These are phyloP conservation scores for Euspilapteryx auroguttella DNA, from an alignment of 2,888 invertebrate genomes.

Conservation along the genomic window DNA sequence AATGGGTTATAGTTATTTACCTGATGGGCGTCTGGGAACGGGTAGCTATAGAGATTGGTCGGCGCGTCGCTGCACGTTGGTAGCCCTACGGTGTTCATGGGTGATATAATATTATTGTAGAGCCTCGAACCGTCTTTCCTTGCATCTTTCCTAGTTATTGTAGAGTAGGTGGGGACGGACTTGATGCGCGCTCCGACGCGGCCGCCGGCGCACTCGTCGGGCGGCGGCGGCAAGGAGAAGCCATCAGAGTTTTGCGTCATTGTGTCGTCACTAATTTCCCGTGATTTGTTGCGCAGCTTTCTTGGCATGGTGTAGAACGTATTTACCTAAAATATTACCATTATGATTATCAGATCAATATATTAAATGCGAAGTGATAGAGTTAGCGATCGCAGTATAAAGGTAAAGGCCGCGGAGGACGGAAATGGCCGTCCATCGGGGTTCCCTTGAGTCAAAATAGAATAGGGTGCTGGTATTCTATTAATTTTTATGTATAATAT, in stretches of 20 bases:
- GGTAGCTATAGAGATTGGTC: constrained; percentile 33
- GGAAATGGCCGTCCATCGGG: too few species aligned
- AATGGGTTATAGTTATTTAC: constrained; percentile 47
- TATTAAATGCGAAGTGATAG: too few species aligned
- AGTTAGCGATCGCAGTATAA: too few species aligned
- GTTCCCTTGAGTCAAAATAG: too few species aligned
- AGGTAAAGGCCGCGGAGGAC: too few species aligned
- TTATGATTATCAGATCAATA: too few species aligned
- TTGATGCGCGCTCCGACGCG: constrained; percentile 35
- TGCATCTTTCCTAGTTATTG: constrained; percentile 28
- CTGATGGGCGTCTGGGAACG: constrained; percentile 35
- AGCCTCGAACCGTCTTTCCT: constrained; percentile 22
- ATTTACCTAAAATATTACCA: constrained; percentile 37
- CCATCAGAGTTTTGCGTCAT: constrained; percentile 47
- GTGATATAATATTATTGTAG: constrained; percentile 23
- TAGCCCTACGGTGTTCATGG: constrained; percentile 42
- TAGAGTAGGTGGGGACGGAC: constrained; percentile 31
- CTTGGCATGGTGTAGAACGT: constrained; percentile 52
- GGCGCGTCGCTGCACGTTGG: constrained; percentile 32
- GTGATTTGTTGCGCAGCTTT: constrained; percentile 34
- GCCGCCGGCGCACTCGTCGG: constrained; percentile 44
- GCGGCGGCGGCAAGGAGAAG: constrained; percentile 47
- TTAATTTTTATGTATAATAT: too few species aligned
- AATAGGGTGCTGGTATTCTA: too few species aligned
- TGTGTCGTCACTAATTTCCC: constrained; percentile 39